phyloP scores from a whole-genome alignment of 2,113 vertebrate species.

The Labeo catla region DNA sequence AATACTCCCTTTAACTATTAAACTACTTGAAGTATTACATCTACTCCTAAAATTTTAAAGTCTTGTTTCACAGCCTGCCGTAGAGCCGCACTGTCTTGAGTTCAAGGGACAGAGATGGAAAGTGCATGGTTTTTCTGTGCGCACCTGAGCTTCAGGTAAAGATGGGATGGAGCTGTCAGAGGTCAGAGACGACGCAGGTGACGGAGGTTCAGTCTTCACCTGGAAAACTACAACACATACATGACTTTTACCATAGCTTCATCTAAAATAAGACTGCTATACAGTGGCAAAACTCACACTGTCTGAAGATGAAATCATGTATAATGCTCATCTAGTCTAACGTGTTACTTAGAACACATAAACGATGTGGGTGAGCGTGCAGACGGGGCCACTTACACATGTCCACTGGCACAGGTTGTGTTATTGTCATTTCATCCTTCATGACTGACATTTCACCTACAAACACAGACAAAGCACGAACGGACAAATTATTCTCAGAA shows the following conservation, averaged over 20 bases:
- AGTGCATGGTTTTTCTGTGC: no score
- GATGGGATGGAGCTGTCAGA: constrained; percentile 74
- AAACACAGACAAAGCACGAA: constrained; percentile 5
- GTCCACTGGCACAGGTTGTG: constrained; percentile 72
- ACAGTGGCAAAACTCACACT: no score
- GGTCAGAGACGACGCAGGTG: constrained; percentile 81
- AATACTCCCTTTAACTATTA: background rate
- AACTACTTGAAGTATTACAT: background rate
- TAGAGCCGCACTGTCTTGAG: no score
- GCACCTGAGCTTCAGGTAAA: constrained; percentile 75
- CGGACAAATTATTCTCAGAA: background rate
- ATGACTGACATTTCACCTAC: constrained; percentile 64
- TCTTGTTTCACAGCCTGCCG: background rate
- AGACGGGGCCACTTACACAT: constrained; percentile 68
- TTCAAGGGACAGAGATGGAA: no score
- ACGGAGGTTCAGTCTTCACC: constrained; percentile 88
- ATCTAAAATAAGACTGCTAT: background rate
- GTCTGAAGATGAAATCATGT: background rate
- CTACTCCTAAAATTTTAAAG: background rate
- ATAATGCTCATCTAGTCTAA: no score
- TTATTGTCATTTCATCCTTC: constrained; percentile 68
- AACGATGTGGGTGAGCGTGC: no score
- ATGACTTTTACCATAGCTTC: background rate
- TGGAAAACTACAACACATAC: constrained; percentile 77
- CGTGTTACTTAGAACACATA: background rate